Evolutionary conservation across 2,797 vertebrate species (phyloP).

Genomic region (Enteromius fasciolatus): DNA sequence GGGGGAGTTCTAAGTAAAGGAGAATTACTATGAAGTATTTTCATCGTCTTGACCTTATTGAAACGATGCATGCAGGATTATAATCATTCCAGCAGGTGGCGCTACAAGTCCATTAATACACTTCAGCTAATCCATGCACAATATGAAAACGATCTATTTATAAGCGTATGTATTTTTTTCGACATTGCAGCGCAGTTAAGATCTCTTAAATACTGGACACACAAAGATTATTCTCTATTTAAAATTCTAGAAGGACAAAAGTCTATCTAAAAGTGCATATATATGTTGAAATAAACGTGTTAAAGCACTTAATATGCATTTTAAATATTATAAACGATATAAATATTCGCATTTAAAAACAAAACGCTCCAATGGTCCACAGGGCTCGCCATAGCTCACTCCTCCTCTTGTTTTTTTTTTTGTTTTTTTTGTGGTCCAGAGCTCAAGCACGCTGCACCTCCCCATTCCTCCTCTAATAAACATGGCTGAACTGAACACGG

Average conservation of each 20-base stretch:
- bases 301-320: background rate
- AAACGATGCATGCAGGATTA: background rate
- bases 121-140: no score
- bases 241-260: background rate
- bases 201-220: background rate
- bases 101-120: background rate
- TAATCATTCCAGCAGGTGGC: conserved; percentile 17
- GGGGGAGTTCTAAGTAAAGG: background rate
- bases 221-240: background rate
- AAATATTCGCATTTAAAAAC: background rate
- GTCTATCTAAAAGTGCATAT: background rate
- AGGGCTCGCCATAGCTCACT: conserved; percentile 20
- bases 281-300: background rate
- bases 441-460: conserved; percentile 33
- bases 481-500: conserved; percentile 38
- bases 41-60: background rate
- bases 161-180: background rate
- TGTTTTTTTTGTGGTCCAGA: conserved; percentile 26
- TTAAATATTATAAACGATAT: background rate
- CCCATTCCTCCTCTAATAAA: conserved; percentile 35
- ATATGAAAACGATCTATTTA: background rate
- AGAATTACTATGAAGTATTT: background rate
- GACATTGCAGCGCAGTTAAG: background rate
- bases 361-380: background rate
- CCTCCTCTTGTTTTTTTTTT: background rate